Conservation (phyloP, 2,113 vertebrate genomes). For the Sula dactylatra region DNA sequence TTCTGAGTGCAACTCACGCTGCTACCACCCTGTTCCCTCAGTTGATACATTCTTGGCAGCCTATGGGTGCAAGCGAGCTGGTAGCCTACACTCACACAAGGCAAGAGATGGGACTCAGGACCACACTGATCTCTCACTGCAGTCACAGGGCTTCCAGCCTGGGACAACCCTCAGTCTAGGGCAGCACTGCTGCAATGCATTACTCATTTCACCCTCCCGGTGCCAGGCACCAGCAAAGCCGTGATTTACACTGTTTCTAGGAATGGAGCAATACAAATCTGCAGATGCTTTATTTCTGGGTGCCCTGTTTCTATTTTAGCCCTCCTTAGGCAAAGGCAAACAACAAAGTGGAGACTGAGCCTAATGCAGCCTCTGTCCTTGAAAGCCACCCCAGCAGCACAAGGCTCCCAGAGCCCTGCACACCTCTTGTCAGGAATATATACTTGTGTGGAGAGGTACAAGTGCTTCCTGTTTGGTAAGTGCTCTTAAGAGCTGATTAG, state of each 20-base stretch:
- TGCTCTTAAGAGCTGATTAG: not conserved
- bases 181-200: not conserved
- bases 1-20: not conserved
- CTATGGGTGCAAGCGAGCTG: not conserved
- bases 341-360: not conserved
- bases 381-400: not conserved
- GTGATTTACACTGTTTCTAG: not conserved
- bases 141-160: not conserved
- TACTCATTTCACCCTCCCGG: not conserved
- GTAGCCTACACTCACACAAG: not conserved
- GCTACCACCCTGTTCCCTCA: not conserved
- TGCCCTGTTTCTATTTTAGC: not conserved
- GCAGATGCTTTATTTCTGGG: not conserved
- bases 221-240: not conserved
- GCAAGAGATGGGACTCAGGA: not conserved
- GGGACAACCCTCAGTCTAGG: not conserved
- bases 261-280: not conserved
- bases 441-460: slow-evolving; percentile 4
- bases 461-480: slow-evolving; percentile 1
- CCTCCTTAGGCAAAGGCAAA: not conserved
- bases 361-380: not conserved
- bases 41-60: not conserved
- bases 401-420: not conserved
- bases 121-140: not conserved
- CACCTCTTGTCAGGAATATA: not conserved